These are phyloP conservation scores for Lycaon pictus DNA, from an alignment of 2,113 vertebrate species.

Conservation along the genomic window DNA sequence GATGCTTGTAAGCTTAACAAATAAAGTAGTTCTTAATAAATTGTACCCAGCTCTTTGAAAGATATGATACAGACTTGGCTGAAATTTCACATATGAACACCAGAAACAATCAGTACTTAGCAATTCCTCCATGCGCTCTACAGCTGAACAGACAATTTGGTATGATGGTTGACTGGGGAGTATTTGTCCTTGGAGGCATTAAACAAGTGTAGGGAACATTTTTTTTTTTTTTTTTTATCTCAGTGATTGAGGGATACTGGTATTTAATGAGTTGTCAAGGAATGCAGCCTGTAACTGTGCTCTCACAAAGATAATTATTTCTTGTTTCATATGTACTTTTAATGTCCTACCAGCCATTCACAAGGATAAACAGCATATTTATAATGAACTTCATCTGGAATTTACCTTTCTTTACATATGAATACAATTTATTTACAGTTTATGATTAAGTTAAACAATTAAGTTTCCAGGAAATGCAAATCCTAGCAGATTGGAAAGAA, in stretches of 20 bases:
- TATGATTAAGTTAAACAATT: background rate
- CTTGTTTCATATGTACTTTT: background rate
- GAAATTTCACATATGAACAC: background rate
- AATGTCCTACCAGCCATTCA: background rate
- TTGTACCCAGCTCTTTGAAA: background rate
- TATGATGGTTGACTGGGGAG: background rate
- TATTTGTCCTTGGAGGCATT: background rate
- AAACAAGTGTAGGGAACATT: background rate
- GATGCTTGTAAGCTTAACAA: background rate
- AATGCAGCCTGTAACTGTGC: background rate
- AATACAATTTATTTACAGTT: background rate
- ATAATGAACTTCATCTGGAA: background rate
- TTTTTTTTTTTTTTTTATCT: background rate
- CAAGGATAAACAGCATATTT: background rate
- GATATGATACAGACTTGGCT: background rate
- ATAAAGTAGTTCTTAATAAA: background rate
- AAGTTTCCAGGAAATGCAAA: background rate
- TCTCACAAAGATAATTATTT: background rate
- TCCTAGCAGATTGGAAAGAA: background rate
- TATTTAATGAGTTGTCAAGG: background rate
- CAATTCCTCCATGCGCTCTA: background rate
- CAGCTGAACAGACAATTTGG: background rate
- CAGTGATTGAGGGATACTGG: background rate
- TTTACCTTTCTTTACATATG: background rate
- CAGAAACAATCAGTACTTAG: background rate